These are phyloP conservation scores for Sturnus vulgaris DNA, from an alignment of 2,113 vertebrate genomes.

Conservation along the genomic window DNA sequence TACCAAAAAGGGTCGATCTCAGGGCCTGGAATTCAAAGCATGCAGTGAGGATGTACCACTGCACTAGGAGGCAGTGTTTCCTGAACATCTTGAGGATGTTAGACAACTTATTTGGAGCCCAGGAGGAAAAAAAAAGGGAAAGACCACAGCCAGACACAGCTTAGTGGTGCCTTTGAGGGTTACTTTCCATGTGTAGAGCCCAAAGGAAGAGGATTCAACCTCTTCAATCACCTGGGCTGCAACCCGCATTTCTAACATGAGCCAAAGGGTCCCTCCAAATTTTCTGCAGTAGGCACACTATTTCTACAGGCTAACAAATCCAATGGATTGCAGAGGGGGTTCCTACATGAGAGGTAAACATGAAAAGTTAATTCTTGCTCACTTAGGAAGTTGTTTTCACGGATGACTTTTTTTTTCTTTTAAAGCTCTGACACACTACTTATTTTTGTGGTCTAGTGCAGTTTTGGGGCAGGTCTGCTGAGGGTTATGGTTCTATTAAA, in stretches of 20 bases:
- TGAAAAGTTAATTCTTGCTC: neutral
- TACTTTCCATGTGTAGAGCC: neutral
- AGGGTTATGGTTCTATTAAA: neutral
- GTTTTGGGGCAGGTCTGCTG: neutral
- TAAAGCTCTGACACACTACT: neutral
- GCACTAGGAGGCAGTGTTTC: neutral
- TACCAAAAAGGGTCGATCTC: conserved; percentile 91
- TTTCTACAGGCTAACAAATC: neutral
- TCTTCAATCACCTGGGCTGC: neutral
- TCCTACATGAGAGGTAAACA: neutral
- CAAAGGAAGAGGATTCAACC: neutral
- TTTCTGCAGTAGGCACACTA: neutral
- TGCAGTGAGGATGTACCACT: neutral
- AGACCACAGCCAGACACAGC: neutral
- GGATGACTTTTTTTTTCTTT: neutral
- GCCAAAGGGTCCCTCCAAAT: neutral
- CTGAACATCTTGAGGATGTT: neutral
- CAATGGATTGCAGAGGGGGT: neutral
- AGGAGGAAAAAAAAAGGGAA: neutral
- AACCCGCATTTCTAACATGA: neutral
- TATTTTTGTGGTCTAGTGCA: neutral
- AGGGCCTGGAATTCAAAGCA: conserved; percentile 76
- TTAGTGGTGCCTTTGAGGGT: neutral
- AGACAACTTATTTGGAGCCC: neutral
- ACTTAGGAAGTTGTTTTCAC: neutral